These are phyloP conservation scores for Nesoenas mayeri DNA, from an alignment of 2,113 vertebrate species.

Conservation along the genomic window DNA sequence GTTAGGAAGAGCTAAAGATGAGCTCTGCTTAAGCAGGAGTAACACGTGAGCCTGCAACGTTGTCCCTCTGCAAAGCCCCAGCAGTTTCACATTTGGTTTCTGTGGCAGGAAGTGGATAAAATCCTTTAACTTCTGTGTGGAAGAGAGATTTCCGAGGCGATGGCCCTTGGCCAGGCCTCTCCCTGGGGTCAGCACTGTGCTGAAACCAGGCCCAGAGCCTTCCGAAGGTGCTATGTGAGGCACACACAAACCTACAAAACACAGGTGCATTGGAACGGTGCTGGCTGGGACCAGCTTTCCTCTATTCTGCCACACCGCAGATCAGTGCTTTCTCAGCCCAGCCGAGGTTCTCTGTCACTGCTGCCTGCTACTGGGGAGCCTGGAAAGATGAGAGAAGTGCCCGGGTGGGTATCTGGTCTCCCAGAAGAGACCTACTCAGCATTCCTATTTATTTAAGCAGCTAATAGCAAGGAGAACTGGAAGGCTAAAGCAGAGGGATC, in stretches of 20 bases:
- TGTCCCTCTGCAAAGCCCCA: background rate
- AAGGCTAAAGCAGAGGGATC: background rate
- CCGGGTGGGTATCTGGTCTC: background rate
- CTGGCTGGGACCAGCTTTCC: background rate
- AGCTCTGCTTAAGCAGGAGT: background rate
- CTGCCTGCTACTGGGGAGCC: background rate
- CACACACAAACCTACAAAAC: conserved; percentile 30
- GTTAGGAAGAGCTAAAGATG: background rate
- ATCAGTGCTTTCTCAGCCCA: conserved; percentile 33
- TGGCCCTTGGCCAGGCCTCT: conserved; percentile 6
- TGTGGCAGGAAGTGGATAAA: background rate
- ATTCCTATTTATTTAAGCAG: background rate
- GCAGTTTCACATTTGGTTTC: background rate
- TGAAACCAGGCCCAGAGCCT: conserved; percentile 13
- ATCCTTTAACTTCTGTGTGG: background rate
- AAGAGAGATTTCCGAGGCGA: background rate
- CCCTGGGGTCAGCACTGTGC: conserved; percentile 12
- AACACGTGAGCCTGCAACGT: background rate
- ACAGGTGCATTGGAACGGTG: background rate
- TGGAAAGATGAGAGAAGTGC: background rate
- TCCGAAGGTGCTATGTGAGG: conserved; percentile 29
- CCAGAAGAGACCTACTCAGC: background rate
- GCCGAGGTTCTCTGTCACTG: background rate
- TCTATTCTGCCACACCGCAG: conserved; percentile 21
- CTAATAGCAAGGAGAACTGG: background rate